Evolutionary conservation across 2,888 invertebrate species (phyloP).

Genomic region (Thereva unica): DNA sequence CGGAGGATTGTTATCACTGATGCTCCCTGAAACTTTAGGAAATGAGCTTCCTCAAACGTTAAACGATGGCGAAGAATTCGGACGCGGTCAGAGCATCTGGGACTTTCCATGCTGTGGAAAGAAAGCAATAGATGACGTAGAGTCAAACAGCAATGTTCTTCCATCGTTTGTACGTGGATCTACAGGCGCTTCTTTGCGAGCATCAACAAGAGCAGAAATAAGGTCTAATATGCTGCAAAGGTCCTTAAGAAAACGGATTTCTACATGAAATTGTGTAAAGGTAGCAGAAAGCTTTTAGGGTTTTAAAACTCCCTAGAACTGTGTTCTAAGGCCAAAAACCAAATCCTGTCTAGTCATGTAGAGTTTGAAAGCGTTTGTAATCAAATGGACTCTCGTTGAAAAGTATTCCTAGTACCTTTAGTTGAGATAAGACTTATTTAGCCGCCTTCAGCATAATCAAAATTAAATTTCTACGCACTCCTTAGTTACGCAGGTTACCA

Average conservation of each 20-base stretch:
- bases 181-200: constrained; percentile 47
- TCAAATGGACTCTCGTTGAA: no score
- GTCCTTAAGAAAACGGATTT: constrained; percentile 48
- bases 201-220: constrained; percentile 61
- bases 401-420: no score
- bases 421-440: no score
- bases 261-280: constrained; percentile 11
- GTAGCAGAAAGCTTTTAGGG: neutral
- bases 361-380: constrained; percentile 3
- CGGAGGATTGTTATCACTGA: constrained; percentile 76
- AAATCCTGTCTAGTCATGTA: constrained; percentile 33
- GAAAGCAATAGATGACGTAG: constrained; percentile 58
- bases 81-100: constrained; percentile 77
- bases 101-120: constrained; percentile 78
- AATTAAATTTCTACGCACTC: no score
- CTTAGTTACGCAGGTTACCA: no score
- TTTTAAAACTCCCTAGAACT: neutral
- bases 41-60: constrained; percentile 85
- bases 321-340: constrained; percentile 6
- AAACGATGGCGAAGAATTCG: constrained; percentile 85
- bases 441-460: no score
- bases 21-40: constrained; percentile 84
- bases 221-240: constrained; percentile 65
- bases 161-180: constrained; percentile 46
- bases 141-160: constrained; percentile 44